phyloP scores from a whole-genome alignment of 1,140 invertebrate genomes.

The Cheumatopsyche charites region DNA sequence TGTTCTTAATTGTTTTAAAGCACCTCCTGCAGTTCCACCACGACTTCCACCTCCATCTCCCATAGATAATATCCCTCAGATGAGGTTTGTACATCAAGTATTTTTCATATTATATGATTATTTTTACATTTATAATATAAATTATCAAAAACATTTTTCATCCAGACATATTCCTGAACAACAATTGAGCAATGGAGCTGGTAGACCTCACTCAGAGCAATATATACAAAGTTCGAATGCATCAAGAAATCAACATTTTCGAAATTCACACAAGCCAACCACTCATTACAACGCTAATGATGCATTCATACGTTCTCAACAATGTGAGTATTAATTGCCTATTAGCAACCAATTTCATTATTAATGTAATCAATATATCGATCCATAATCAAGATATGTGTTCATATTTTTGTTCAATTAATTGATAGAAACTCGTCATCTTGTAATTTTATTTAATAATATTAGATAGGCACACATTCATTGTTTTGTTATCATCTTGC shows the following conservation, averaged over 20 bases:
- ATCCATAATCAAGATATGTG: too few relatives aligned
- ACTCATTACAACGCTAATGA: conserved; percentile 56
- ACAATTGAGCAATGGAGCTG: conserved; percentile 51
- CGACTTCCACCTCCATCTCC: conserved; percentile 37
- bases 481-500: too few relatives aligned
- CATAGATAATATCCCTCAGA: conserved; percentile 18
- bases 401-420: too few relatives aligned
- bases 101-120: neutral
- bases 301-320: conserved; percentile 56
- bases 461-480: too few relatives aligned
- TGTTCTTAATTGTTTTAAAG: conserved; percentile 10
- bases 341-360: too few relatives aligned
- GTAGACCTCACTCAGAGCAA: conserved; percentile 47
- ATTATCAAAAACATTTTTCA: neutral
- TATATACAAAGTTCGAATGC: neutral
- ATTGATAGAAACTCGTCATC: too few relatives aligned
- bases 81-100: conserved; percentile 10
- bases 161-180: conserved; percentile 29
- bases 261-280: conserved; percentile 54
- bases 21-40: conserved; percentile 39
- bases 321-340: conserved; percentile 51
- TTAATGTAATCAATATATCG: too few relatives aligned
- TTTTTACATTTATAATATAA: neutral
- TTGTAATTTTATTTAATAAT: too few relatives aligned
- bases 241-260: conserved; percentile 49